Evolutionary conservation across 2,797 vertebrate species (phyloP).

Genomic region (Esox lucius): DNA sequence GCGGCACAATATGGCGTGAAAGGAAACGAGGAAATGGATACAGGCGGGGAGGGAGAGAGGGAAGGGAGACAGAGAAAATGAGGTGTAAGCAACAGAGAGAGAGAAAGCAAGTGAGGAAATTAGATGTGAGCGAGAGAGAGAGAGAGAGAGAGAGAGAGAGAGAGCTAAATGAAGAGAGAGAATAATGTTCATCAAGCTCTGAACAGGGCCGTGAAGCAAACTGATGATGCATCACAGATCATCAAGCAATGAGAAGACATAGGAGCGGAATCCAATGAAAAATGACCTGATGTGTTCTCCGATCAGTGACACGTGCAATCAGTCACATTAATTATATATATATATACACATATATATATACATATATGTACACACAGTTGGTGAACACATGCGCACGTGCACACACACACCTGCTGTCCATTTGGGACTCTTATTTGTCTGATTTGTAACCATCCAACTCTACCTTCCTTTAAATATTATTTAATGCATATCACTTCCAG

Average conservation of each 20-base stretch:
- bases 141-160: constrained; percentile 31
- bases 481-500: constrained; percentile 9
- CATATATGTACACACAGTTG: background rate
- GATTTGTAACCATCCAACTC: constrained; percentile 30
- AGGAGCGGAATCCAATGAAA: constrained; percentile 41
- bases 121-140: constrained; percentile 34
- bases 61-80: constrained; percentile 6
- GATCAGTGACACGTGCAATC: constrained; percentile 50
- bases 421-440: constrained; percentile 15
- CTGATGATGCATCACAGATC: constrained; percentile 36
- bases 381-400: background rate
- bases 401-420: constrained; percentile 22
- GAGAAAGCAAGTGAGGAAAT: constrained; percentile 49
- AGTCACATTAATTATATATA: constrained; percentile 10
- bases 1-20: constrained; percentile 46
- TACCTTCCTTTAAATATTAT: constrained; percentile 14
- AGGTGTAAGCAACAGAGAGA: constrained; percentile 17
- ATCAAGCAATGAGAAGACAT: constrained; percentile 5
- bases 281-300: constrained; percentile 55
- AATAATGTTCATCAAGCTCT: constrained; percentile 44
- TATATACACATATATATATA: background rate
- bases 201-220: constrained; percentile 45
- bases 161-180: constrained; percentile 55
- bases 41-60: constrained; percentile 28
- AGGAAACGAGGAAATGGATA: constrained; percentile 54